Evolutionary conservation across 1,140 invertebrate genomes (phyloP), one percentile per base, ranked within the genome.

Genomic region (Camponotus floridanus): DNA sequence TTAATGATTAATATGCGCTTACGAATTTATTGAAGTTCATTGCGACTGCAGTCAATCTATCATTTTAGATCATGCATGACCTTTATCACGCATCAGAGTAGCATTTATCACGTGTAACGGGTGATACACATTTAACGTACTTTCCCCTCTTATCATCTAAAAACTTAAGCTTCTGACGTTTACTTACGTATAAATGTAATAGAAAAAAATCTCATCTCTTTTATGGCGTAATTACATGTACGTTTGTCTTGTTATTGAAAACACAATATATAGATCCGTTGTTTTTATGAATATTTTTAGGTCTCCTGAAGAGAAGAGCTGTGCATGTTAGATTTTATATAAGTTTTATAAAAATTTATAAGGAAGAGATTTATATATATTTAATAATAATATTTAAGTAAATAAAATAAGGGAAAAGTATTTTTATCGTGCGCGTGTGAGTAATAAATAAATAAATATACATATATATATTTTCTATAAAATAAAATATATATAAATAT

Each of bases 1-100:
- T 61, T 45, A 33, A 21, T 9, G 39, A 81, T 73, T 61, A 21
- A 61, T 61, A 0, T 81, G 36, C 11, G 15, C 21, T 68, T 8
- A 21, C 3, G 1, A 9, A 45, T 2, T 13, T 36, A 31, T 21
- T 18, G 9, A 6, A 26, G 18, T 0, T 39, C 59, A 57, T 33
- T 42, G 55, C 33, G 18, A 59, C 0, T 26, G 67, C 18, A 61
- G 26, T 81, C 57, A 73, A 42, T 81, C 0, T 26, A 51, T 61
- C 18, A 3, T 81, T 81, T 81, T 61, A 68, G 33, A 73, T 81
- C 51, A 59, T 45, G 51, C 13, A 5, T 61, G 79, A 81, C 79
- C 67, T 48, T 51, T 81, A 81, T 81, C 79, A 73, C 26, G 79
- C 68, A 33, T 73, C 18, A 42, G 39, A 33, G 18, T 33, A 61